Evolutionary conservation across 2,113 vertebrate genomes (phyloP).

Genomic region (Lycaon pictus): DNA sequence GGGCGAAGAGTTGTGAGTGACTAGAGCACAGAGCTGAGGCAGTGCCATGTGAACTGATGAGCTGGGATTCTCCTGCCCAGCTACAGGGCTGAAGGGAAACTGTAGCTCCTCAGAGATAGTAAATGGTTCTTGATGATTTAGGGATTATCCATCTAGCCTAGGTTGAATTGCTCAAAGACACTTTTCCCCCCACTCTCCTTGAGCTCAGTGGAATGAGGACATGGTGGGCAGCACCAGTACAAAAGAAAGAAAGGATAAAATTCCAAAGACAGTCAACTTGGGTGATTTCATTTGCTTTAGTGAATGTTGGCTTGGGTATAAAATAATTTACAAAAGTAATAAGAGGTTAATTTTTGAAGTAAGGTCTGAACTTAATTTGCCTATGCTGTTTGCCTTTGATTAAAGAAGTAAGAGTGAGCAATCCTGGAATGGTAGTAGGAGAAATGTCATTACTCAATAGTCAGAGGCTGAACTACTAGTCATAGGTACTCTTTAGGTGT

Average conservation of each 20-base stretch:
- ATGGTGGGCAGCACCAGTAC: too few species aligned
- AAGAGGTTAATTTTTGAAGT: constrained; percentile 32
- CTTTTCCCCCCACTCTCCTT: background rate
- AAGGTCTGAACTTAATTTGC: background rate
- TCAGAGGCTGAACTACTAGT: background rate
- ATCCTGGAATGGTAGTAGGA: background rate
- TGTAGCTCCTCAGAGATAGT: background rate
- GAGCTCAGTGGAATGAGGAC: background rate
- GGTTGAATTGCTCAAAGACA: background rate
- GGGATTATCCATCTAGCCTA: background rate
- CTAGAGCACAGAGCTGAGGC: background rate
- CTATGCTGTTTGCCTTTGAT: background rate
- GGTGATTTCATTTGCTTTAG: background rate
- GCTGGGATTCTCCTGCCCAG: background rate
- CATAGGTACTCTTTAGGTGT: background rate
- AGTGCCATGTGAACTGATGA: background rate
- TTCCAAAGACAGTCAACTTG: background rate
- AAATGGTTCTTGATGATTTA: background rate
- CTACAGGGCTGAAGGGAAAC: background rate
- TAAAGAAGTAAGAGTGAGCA: background rate
- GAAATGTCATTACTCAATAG: background rate
- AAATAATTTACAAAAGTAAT: background rate
- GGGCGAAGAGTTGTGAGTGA: background rate
- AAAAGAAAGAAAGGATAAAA: background rate
- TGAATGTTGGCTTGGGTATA: background rate